Percentiles rank a stretch among this genome's conserved stretches.
Evolutionary conservation across 2,113 vertebrate genomes (phyloP).

Genomic region (Thermophis baileyi): DNA sequence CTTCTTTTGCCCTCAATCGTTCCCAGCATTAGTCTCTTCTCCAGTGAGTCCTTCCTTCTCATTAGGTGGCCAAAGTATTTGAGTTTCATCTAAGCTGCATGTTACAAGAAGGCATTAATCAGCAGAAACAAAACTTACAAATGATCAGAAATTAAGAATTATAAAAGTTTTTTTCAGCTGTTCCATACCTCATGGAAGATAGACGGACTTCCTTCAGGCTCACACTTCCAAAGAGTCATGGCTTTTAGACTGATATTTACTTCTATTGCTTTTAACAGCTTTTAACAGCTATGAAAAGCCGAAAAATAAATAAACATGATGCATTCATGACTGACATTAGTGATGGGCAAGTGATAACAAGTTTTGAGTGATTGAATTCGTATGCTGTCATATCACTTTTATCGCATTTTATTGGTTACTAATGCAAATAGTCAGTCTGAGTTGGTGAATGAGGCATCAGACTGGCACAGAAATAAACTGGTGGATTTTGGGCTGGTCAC

Average conservation of each 20-base stretch:
- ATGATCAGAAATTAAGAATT: neutral
- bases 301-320: neutral
- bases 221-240: slow-evolving; percentile 43
- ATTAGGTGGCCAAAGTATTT: too few species aligned
- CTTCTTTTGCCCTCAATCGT: too few species aligned
- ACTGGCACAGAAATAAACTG: too few species aligned
- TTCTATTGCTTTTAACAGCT: too few species aligned
- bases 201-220: slow-evolving; percentile 10
- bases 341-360: neutral
- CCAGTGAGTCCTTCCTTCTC: too few species aligned
- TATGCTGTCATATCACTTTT: neutral
- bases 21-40: too few species aligned
- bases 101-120: neutral
- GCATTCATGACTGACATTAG: neutral
- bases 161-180: slow-evolving; percentile 36
- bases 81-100: too few species aligned
- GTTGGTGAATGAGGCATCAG: neutral
- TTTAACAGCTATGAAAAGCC: too few species aligned
- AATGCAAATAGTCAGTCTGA: neutral
- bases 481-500: too few species aligned
- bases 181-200: slow-evolving; percentile 43
- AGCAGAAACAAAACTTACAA: neutral
- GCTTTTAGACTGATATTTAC: slow-evolving; percentile 10
- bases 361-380: neutral
- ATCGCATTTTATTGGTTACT: neutral